Evolutionary conservation across 2,888 invertebrate genomes (phyloP), one percentile per base, ranked within the genome.

Genomic region (Dione juno): DNA sequence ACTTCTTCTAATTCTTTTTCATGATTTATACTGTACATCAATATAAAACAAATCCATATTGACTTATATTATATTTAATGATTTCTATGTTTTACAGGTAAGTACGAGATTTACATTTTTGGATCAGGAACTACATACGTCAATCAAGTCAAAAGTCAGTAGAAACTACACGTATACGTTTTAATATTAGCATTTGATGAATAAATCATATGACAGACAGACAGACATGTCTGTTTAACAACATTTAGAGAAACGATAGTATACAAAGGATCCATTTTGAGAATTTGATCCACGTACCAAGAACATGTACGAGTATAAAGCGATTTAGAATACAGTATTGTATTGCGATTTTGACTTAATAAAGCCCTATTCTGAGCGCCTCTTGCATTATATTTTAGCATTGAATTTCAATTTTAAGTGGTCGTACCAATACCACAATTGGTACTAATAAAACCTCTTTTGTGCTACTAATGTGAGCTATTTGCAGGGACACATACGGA

Each of bases 341-440:
- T 75, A 71, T 74, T 63, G 67, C 66, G 59, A 72, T 76, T 77
- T 74, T 66, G 74, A 75, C 74, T 77, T 76, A 76, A 77, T 76
- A 75, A 77, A 72, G 73, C 67, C 66, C 68, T 69, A 74, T 73
- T 73, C 75, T 73, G 67, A 72, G 72, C 16, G 35, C 10, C 28
- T 70, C 70, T 74, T 74, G 75, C 74, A 77, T 74, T 76, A 76
- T 76, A 75, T 76, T 80, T 81, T 79, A 80, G 77, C 82, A 81
- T 82, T 81, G 81, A 81, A 80, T 81, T 78, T 78, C 79, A 78
- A 78, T 76, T 78, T 77, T 72, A 73, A 76, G 74, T 79, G 76
- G 77, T n/a, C n/a, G n/a, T n/a, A n/a, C n/a, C n/a, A n/a, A n/a
- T 73, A 73, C 72, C 76, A 75, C 76, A 77, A 75, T 76, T 71